Evolutionary conservation across 2,797 vertebrate species (phyloP).

Genomic region (Masticophis lateralis): DNA sequence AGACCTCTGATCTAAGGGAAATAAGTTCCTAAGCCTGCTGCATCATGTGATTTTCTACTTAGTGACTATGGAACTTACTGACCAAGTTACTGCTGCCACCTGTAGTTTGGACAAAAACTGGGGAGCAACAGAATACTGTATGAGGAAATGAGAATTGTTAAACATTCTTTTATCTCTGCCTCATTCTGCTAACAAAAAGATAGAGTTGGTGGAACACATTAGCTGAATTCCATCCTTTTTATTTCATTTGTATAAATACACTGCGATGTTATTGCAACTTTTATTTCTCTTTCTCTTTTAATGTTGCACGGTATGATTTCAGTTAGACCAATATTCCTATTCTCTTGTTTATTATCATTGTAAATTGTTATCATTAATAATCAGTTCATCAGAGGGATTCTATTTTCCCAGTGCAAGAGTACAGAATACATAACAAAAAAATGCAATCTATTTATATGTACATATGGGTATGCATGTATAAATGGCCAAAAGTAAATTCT

Average conservation of each 20-base stretch:
- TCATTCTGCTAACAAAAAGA: neutral
- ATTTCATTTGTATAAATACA: neutral
- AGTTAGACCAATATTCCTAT: neutral
- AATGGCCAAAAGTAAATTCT: neutral
- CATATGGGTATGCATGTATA: neutral
- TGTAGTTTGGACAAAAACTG: neutral
- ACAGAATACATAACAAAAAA: neutral
- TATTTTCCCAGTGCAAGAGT: neutral
- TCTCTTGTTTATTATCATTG: neutral
- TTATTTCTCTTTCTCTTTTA: neutral
- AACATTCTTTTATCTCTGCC: neutral
- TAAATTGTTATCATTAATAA: neutral
- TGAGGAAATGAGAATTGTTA: neutral
- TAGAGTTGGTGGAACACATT: neutral
- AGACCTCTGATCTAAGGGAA: neutral
- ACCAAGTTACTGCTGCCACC: neutral
- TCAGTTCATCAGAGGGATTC: neutral
- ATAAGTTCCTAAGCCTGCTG: neutral
- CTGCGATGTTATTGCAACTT: neutral
- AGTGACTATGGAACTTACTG: neutral
- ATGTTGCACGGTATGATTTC: neutral
- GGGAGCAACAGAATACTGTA: neutral
- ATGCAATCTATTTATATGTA: neutral
- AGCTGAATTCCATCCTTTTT: neutral
- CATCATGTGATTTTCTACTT: neutral